A percentile compares a stretch with the other conserved stretches of the same genome.
These are phyloP conservation scores for Urophycis tenuis DNA, from an alignment of 2,797 vertebrate species.

Conservation along the genomic window DNA sequence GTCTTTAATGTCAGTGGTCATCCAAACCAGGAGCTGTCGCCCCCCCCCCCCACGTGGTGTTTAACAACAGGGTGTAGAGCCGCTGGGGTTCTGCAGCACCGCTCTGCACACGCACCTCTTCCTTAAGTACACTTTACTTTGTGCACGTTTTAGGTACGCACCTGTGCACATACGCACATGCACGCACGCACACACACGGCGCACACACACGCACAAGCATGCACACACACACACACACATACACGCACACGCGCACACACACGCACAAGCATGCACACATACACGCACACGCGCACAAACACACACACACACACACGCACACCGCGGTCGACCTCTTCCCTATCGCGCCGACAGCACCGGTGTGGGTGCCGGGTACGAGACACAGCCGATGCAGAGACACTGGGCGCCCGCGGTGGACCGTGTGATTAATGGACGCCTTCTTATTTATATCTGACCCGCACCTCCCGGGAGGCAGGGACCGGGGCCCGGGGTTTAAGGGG, in stretches of 20 bases:
- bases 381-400: constrained; percentile 34
- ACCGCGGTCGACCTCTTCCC: not conserved
- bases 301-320: not conserved
- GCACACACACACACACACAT: not conserved
- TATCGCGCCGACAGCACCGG: constrained; percentile 23
- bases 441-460: constrained; percentile 55
- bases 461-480: constrained; percentile 11
- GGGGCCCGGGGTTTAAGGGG: constrained; percentile 19
- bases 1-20: not conserved
- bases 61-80: not conserved
- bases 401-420: constrained; percentile 51
- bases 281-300: constrained; percentile 18
- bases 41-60: not conserved
- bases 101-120: not conserved
- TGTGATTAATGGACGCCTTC: constrained; percentile 53
- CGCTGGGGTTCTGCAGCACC: not conserved
- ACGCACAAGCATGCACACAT: constrained; percentile 15
- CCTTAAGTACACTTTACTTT: too few relatives aligned
- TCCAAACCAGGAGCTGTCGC: not conserved
- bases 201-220: constrained; percentile 16
- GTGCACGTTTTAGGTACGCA: not conserved
- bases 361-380: constrained; percentile 39
- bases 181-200: not conserved
- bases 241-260: not conserved
- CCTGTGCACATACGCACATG: not conserved